Evolutionary conservation across 2,113 vertebrate genomes (phyloP), one percentile per base, ranked within the genome.

Genomic region (Podarcis cretensis): DNA sequence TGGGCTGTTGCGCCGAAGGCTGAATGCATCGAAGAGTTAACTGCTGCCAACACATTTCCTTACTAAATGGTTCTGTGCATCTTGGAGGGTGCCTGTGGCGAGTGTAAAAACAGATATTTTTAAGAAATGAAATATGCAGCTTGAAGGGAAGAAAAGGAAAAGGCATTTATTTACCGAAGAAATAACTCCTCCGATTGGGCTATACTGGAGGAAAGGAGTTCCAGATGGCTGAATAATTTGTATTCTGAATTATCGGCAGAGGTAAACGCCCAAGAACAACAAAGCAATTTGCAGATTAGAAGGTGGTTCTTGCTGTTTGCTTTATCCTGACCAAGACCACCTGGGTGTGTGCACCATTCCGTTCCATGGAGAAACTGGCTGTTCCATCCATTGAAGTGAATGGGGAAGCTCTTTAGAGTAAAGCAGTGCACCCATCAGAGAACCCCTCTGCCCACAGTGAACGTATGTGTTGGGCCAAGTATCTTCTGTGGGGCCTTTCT

Each of bases 211-310:
- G 75, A 59, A 57, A 16, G 48, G 35, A 76, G 48, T 71, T n/a
- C 65, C 82, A 84, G n/a, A 59, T 79, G 48, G 32, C 48, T 16
- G 85, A 84, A 84, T 23, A 54, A 37, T 89, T 73, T 79, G 37
- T 71, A 73, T 78, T 57, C 30, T n/a, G 8, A 48, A 35, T 37
- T 83, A 59, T 27, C 59, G 23, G 66, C 6, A 16, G 32, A 69
- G 71, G 54, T 69, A 43, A 65, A 75, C 54, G 40, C 21, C 21
- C 10, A 54, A 27, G 8, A 63, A 21, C 30, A 27, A 35, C 16
- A 77, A 43, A 27, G 13, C 27, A 86, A 59, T 21, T 10, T 87
- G 12, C 66, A 30, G 30, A 87, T 54, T 7, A 40, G 43, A 71
- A 57, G 65, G 21, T 4, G 43, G 57, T 37, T 78, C 23, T 71